Evolutionary conservation across 2,888 invertebrate species (phyloP).

Genomic region (Amiota minor): DNA sequence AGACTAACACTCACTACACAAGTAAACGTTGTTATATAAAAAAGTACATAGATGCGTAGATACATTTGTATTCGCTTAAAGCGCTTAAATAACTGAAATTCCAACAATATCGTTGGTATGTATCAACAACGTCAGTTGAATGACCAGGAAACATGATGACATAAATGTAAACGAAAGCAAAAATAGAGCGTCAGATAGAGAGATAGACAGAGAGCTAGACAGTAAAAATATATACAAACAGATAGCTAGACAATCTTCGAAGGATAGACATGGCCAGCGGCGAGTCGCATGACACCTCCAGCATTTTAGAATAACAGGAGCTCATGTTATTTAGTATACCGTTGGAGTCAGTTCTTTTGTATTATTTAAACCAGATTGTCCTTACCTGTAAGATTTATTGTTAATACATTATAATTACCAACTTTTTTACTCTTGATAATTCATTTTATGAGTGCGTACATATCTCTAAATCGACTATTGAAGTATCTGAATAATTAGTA

Average conservation of each 20-base stretch:
- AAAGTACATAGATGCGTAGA: slow-evolving; percentile 22
- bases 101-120: neutral
- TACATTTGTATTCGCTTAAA: slow-evolving; percentile 40
- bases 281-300: neutral
- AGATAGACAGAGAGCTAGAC: slow-evolving; percentile 38
- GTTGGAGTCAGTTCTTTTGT: no score
- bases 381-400: no score
- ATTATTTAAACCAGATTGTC: no score
- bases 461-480: no score
- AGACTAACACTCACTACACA: slow-evolving; percentile 50
- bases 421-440: no score
- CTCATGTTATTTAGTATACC: no score
- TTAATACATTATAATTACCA: no score
- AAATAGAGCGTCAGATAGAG: slow-evolving; percentile 14
- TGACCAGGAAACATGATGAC: slow-evolving; percentile 28
- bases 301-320: no score
- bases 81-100: slow-evolving; percentile 16
- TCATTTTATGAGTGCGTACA: no score
- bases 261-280: neutral
- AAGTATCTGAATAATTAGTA: no score
- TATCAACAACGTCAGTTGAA: slow-evolving; percentile 34
- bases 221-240: neutral
- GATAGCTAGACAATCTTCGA: neutral
- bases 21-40: neutral
- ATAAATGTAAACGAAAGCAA: slow-evolving; percentile 41